Conservation (phyloP, 2,888 invertebrate genomes). For the Carabus problematicus region DNA sequence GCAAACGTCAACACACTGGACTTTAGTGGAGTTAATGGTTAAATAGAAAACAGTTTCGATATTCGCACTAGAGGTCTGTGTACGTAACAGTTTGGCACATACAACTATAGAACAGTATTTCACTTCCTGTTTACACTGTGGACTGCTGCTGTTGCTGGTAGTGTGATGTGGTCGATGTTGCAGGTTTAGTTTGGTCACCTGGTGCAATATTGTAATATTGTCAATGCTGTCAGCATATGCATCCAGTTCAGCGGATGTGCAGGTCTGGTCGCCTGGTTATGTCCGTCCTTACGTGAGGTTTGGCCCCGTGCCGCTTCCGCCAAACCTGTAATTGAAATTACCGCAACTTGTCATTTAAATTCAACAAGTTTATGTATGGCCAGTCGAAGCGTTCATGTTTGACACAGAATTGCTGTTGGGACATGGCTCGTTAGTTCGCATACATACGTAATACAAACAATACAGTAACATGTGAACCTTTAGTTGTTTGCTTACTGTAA, state of each 20-base stretch:
- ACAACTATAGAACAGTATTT: not conserved
- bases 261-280: slow-evolving; percentile 2
- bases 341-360: not conserved
- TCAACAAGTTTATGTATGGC: not conserved
- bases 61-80: not conserved
- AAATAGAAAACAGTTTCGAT: no score
- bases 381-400: no score
- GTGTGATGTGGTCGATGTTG: not conserved
- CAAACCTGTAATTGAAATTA: slow-evolving; percentile 51
- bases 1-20: slow-evolving; percentile 7
- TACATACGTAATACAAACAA: no score
- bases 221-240: not conserved
- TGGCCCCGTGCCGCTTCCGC: slow-evolving; percentile 59
- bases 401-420: no score
- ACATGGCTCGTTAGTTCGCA: no score
- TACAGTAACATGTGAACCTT: no score
- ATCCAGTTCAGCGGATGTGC: slow-evolving; percentile 2
- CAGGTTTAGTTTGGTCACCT: slow-evolving; percentile 15
- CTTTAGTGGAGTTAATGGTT: not conserved
- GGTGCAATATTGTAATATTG: slow-evolving; percentile 2
- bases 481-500: no score
- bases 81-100: slow-evolving; percentile 9
- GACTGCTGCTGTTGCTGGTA: no score
- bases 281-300: slow-evolving; percentile 52
- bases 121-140: no score